Percentiles rank a stretch among this genome's conserved stretches.
phyloP scores from a whole-genome alignment of 2,888 invertebrate genomes.

The Autographa pulchrina region DNA sequence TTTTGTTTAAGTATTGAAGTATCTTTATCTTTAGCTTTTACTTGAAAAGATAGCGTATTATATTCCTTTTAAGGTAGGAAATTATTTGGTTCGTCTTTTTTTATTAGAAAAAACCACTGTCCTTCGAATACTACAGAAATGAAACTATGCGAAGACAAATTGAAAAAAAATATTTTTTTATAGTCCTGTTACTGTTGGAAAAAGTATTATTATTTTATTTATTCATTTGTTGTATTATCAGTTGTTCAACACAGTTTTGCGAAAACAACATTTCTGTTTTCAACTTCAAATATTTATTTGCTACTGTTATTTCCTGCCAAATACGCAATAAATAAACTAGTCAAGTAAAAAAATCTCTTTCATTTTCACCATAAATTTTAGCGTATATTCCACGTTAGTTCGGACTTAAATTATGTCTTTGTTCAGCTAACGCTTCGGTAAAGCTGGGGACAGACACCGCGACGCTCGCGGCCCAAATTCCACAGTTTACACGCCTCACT shows the following conservation, averaged over 20 bases:
- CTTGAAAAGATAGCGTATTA: background rate
- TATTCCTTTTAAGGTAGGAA: background rate
- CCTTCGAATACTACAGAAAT: too few species aligned
- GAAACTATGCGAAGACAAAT: too few species aligned
- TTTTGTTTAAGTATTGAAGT: conserved; percentile 51
- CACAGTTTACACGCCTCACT: background rate
- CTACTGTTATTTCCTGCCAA: too few species aligned
- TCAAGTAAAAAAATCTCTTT: background rate
- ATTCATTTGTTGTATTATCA: too few species aligned
- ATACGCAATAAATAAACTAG: too few species aligned
- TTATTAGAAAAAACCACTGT: background rate
- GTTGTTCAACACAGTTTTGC: too few species aligned
- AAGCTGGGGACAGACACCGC: background rate
- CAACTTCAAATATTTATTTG: too few species aligned
- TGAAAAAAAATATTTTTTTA: too few species aligned
- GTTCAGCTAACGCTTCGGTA: background rate
- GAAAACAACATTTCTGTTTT: too few species aligned
- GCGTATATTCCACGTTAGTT: background rate
- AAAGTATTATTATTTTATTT: too few species aligned
- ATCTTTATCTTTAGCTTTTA: background rate
- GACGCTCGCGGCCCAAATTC: background rate
- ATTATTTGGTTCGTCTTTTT: background rate
- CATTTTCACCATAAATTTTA: background rate
- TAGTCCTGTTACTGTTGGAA: too few species aligned
- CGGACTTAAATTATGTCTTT: conserved; percentile 6